Conservation (phyloP, 2,888 invertebrate species). For the Mantis religiosa region DNA sequence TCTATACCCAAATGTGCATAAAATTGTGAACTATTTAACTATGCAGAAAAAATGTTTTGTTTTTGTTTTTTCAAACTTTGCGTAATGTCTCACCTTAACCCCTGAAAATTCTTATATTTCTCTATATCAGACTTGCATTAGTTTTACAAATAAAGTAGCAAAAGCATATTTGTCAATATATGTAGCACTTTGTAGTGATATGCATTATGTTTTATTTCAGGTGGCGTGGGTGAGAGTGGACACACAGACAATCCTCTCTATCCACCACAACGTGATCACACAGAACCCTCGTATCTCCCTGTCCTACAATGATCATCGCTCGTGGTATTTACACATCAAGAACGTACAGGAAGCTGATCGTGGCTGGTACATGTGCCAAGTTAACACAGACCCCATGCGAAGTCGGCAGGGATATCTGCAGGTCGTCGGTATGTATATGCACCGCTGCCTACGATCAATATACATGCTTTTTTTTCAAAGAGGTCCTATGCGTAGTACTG, state of each 20-base stretch:
- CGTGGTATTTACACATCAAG: slow-evolving; percentile 41
- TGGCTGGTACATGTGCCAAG: slow-evolving; percentile 41
- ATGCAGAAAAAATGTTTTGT: too few species aligned
- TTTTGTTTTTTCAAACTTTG: too few species aligned
- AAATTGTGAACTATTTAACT: too few species aligned
- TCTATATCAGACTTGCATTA: background rate
- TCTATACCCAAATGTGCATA: too few species aligned
- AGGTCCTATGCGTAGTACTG: too few species aligned
- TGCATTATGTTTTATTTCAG: slow-evolving; percentile 32
- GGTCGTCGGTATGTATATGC: slow-evolving; percentile 40
- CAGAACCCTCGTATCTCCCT: slow-evolving; percentile 42
- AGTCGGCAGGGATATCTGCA: slow-evolving; percentile 42
- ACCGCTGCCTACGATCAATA: too few species aligned
- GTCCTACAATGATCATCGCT: slow-evolving; percentile 40
- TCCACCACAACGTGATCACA: slow-evolving; percentile 44
- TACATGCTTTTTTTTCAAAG: too few species aligned
- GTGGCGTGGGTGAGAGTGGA: slow-evolving; percentile 46
- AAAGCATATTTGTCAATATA: too few species aligned
- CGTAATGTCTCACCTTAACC: too few species aligned
- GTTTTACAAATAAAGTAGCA: too few species aligned
- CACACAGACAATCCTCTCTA: slow-evolving; percentile 44
- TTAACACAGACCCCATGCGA: slow-evolving; percentile 44
- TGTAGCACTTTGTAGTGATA: too few species aligned
- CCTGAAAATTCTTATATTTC: too few species aligned
- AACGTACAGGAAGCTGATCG: slow-evolving; percentile 39